Percentiles rank a stretch among this genome's conserved stretches.
Evolutionary conservation across 2,113 vertebrate species (phyloP).

Genomic region (rat (Rattus norvegicus)): DNA sequence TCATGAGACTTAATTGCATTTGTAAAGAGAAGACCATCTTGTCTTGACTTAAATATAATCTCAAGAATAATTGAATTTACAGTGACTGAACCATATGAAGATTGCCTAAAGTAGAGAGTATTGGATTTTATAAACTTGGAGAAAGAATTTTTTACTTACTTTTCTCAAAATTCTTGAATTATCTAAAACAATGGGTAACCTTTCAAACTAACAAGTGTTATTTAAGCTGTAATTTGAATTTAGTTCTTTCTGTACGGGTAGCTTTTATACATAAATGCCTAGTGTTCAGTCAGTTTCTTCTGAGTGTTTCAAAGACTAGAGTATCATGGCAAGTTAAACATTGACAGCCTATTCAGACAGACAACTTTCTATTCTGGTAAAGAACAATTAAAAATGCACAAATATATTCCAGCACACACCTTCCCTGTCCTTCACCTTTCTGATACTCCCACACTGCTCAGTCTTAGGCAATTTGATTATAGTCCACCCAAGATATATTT

Average conservation of each 20-base stretch:
- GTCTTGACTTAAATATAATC: conserved; percentile 77
- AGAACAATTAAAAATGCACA: conserved; percentile 37
- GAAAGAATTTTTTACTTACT: conserved; percentile 75
- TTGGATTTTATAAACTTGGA: conserved; percentile 77
- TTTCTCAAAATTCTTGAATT: conserved; percentile 31
- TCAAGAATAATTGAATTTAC: conserved; percentile 79
- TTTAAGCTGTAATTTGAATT: conserved; percentile 66
- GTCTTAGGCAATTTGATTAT: neutral
- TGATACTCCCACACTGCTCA: neutral
- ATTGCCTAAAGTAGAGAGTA: conserved; percentile 72
- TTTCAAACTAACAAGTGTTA: conserved; percentile 57
- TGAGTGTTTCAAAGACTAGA: conserved; percentile 27
- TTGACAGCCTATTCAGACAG: neutral
- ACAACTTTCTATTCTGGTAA: neutral
- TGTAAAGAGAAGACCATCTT: conserved; percentile 79
- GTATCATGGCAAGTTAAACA: conserved; percentile 44
- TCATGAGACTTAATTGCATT: conserved; percentile 83
- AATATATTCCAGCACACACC: neutral
- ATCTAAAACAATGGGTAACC: conserved; percentile 52
- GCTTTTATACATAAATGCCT: conserved; percentile 32
- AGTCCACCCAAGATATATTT: neutral
- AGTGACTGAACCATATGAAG: conserved; percentile 59
- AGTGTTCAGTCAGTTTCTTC: conserved; percentile 3
- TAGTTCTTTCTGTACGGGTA: conserved; percentile 39
- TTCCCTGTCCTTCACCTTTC: neutral